Base-by-base conservation (phyloP, 92 coral and sea anemone species). In the Palythoa heliodiscus region DNA sequence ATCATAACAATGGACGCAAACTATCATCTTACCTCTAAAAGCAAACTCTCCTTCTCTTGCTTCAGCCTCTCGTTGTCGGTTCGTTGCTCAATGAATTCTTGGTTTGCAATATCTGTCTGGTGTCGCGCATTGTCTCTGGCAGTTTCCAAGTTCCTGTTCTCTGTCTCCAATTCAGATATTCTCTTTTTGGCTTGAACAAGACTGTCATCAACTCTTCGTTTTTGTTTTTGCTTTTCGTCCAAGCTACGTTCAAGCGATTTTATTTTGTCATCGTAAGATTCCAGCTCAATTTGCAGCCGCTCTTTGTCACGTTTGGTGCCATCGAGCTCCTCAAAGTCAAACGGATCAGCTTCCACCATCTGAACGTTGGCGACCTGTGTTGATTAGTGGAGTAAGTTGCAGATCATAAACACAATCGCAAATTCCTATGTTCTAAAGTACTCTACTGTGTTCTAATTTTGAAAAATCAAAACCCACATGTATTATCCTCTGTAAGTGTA, bases 251-350 rank as follows among this genome's bases (percentile, higher is more conserved):
- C 89, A 54, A 87, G 89, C 71, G 77, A 77, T 60, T 23, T 86
- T 2, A 92, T 85, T 70, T 93, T 89, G 22, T 90, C 87, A 52
- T 90, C 90, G 35, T 86, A 86, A 4, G 91, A 93, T 8, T 88
- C 89, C 58, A 93, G 77, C 86, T 92, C 98, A 60, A 90, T 61
- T 77, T 88, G 87, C 76, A 89, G 85, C 66, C 87, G 82, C 53
- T 94, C 98, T 48, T 92, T 88, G 54, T 94, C 98, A 63, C 98
- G 82, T 67, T 88, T 92, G 17, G 92, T 87, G 24, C 93, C 93
- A 63, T 94, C 98, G 7, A 94, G 91, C 13, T 94, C 95, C 48
- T 94, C 98, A 76, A 86, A 89, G 52, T 92, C 95, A 68, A 94
- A 94, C 7, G 89, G 83, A 39, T 75, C 66, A 50, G 91, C 86